Evolutionary conservation across 2,113 vertebrate genomes (phyloP).

Genomic region (human): DNA sequence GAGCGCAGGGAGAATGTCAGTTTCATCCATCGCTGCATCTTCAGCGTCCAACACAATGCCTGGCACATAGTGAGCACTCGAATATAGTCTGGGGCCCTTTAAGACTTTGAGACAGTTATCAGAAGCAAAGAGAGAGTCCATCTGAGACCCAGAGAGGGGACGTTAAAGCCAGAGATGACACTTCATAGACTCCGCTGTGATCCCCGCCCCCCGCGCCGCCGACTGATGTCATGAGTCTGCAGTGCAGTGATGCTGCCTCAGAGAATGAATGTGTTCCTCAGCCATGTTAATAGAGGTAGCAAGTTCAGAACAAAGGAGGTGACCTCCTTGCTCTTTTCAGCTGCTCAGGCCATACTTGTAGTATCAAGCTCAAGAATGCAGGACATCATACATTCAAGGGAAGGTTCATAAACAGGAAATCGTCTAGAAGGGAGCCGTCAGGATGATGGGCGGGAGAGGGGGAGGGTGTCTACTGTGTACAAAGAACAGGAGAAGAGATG

Average conservation of each 20-base stretch:
- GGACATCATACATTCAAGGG: neutral
- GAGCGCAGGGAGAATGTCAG: neutral
- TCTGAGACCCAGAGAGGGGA: neutral
- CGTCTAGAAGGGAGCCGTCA: neutral
- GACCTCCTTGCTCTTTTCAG: neutral
- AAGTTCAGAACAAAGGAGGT: neutral
- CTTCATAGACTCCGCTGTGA: neutral
- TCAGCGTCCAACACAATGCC: neutral
- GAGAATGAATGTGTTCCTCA: neutral
- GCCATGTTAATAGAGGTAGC: neutral
- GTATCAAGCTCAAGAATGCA: neutral
- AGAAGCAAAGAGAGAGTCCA: neutral
- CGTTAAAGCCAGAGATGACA: neutral
- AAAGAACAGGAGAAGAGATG: neutral
- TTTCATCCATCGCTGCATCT: accelerated
- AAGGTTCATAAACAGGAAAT: neutral
- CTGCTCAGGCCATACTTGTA: neutral
- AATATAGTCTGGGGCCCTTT: neutral
- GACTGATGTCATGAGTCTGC: accelerated
- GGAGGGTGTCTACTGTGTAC: too few relatives aligned
- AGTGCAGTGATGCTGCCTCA: accelerated
- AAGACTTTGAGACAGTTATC: neutral
- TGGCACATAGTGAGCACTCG: neutral
- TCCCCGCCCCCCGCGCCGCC: accelerated
- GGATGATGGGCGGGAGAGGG: accelerated